Conservation (phyloP, 2,888 invertebrate genomes). For the Brenthis hecate region DNA sequence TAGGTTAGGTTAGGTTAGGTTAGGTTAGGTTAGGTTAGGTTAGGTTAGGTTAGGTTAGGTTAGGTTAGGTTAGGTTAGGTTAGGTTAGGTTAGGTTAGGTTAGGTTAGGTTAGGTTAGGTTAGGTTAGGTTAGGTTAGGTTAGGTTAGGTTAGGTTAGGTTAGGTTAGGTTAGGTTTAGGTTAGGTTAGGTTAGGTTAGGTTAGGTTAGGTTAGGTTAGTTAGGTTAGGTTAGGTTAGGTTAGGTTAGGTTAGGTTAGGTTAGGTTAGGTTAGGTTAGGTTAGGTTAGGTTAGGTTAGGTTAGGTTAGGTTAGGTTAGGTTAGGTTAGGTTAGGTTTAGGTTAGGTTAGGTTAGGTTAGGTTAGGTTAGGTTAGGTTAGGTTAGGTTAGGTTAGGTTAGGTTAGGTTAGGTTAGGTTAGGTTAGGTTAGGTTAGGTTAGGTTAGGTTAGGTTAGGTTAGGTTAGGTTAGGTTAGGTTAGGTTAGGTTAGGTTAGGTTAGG, state of each 20-base stretch:
- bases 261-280: conserved; percentile 9
- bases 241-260: conserved; percentile 9
- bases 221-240: conserved; percentile 7
- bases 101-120: too few relatives aligned
- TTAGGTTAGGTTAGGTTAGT: conserved; percentile 3
- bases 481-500: conserved; percentile 1
- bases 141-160: background rate
- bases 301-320: conserved; percentile 9
- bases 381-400: conserved; percentile 9
- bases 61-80: too few relatives aligned
- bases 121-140: too few relatives aligned
- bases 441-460: conserved; percentile 14
- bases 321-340: conserved; percentile 8
- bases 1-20: too few relatives aligned
- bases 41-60: too few relatives aligned
- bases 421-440: conserved; percentile 16
- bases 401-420: conserved; percentile 11
- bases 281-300: conserved; percentile 9
- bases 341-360: conserved; percentile 9
- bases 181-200: conserved; percentile 1
- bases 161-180: conserved; percentile 1
- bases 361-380: conserved; percentile 7
- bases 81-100: too few relatives aligned
- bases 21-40: too few relatives aligned
- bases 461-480: background rate